A percentile compares a stretch with the other conserved stretches of the same genome.
These are phyloP conservation scores for Pollenia labialis DNA, from an alignment of 2,888 invertebrate genomes.

Conservation along the genomic window DNA sequence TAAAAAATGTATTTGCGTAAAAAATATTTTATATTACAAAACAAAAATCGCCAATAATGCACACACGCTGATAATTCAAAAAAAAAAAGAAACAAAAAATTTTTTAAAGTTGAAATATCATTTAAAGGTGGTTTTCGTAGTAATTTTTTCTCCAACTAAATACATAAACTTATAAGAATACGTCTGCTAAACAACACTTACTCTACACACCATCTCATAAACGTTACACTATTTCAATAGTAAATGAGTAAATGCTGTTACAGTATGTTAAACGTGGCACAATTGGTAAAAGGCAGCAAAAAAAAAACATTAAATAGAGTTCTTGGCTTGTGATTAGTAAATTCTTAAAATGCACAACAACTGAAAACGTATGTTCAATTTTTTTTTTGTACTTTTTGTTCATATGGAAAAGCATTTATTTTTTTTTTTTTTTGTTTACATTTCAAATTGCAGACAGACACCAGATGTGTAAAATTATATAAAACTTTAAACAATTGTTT, in stretches of 20 bases:
- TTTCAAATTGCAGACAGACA: conserved; percentile 59
- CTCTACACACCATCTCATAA: not conserved
- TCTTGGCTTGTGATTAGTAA: conserved; percentile 45
- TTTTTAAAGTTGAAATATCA: too few relatives aligned
- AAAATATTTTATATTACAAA: too few relatives aligned
- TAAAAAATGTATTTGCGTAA: too few relatives aligned
- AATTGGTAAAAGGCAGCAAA: not conserved
- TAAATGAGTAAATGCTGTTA: conserved; percentile 38
- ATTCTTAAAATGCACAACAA: conserved; percentile 54
- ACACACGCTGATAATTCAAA: too few relatives aligned
- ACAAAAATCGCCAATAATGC: too few relatives aligned
- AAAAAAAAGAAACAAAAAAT: too few relatives aligned
- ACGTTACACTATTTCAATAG: not conserved
- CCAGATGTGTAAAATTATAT: conserved; percentile 60
- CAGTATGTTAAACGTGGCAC: conserved; percentile 37
- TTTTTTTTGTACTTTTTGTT: not conserved
- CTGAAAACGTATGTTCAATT: conserved; percentile 28
- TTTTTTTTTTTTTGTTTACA: conserved; percentile 19
- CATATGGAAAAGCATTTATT: conserved; percentile 11
- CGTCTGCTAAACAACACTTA: not conserved
- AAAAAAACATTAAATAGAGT: conserved; percentile 13
- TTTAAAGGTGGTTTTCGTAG: too few relatives aligned
- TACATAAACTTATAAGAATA: not conserved
- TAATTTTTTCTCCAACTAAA: not conserved
- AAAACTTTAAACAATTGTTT: not conserved